Evolutionary conservation across 2,113 vertebrate genomes (phyloP).

Genomic region (Piaya cayana): DNA sequence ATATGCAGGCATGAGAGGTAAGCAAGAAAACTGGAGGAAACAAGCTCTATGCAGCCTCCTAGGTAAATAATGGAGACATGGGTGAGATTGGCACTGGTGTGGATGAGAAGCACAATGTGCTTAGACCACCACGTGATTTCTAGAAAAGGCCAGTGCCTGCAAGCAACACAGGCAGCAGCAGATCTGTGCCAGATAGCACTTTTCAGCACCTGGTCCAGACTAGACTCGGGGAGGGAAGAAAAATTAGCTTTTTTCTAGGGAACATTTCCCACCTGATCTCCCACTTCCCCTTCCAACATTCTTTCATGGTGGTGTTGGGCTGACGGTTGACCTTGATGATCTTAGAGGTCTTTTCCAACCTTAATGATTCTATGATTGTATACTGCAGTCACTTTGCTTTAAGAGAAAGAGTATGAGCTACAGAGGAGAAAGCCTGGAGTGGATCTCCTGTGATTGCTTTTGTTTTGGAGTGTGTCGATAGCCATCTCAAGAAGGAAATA

Average conservation of each 20-base stretch:
- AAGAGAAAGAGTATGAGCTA: not conserved
- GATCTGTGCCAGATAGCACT: not conserved
- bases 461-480: not conserved
- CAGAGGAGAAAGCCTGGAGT: not conserved
- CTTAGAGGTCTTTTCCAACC: too few relatives aligned
- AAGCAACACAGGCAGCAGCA: rapidly evolving
- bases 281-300: not conserved
- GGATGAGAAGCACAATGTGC: not conserved
- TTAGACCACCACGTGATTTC: not conserved
- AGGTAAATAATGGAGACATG: not conserved
- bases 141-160: not conserved
- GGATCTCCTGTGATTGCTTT: not conserved
- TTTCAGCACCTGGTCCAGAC: not conserved
- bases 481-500: not conserved
- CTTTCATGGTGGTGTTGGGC: not conserved
- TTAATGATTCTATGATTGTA: too few relatives aligned
- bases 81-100: not conserved
- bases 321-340: too few relatives aligned
- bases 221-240: not conserved
- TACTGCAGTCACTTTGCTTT: not conserved
- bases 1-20: not conserved
- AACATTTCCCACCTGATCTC: not conserved
- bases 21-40: not conserved
- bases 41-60: not conserved
- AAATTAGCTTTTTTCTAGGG: not conserved